Evolutionary conservation across 2,797 vertebrate species (phyloP).

Genomic region (Sebastes nivosus): DNA sequence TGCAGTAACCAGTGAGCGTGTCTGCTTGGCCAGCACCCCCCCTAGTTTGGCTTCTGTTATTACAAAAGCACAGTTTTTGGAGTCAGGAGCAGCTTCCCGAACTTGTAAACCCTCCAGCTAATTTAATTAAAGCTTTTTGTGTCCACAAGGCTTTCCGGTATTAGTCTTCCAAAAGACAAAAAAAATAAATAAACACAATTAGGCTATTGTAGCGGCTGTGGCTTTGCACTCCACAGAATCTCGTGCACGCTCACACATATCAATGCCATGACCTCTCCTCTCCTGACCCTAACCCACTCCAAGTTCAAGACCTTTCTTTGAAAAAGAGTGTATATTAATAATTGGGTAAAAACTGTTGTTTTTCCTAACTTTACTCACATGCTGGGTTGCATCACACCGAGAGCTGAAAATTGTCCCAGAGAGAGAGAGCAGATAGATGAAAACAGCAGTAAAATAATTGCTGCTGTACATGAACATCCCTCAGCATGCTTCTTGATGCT

Average conservation of each 20-base stretch:
- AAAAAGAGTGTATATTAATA: neutral
- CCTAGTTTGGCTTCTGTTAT: constrained; percentile 19
- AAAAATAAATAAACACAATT: constrained; percentile 13
- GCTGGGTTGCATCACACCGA: neutral
- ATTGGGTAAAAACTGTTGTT: constrained; percentile 5
- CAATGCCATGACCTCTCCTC: neutral
- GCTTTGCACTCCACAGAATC: constrained; percentile 4
- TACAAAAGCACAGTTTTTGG: constrained; percentile 26
- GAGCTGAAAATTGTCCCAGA: neutral
- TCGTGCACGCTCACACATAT: neutral
- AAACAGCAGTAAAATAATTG: neutral
- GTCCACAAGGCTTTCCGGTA: constrained; percentile 38
- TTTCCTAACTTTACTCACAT: neutral
- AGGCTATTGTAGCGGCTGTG: constrained; percentile 20
- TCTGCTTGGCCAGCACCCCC: constrained; percentile 6
- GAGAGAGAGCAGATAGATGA: neutral
- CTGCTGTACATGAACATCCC: neutral
- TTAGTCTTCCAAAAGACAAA: constrained; percentile 41
- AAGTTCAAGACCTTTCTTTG: neutral
- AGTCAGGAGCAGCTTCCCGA: constrained; percentile 34
- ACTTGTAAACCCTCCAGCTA: constrained; percentile 56
- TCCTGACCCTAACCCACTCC: neutral
- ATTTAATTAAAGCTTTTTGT: constrained; percentile 65
- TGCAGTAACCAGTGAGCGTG: neutral
- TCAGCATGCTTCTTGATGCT: no score